These are phyloP conservation scores for Hetaerina americana DNA, from an alignment of 1,140 invertebrate genomes.

Conservation along the genomic window DNA sequence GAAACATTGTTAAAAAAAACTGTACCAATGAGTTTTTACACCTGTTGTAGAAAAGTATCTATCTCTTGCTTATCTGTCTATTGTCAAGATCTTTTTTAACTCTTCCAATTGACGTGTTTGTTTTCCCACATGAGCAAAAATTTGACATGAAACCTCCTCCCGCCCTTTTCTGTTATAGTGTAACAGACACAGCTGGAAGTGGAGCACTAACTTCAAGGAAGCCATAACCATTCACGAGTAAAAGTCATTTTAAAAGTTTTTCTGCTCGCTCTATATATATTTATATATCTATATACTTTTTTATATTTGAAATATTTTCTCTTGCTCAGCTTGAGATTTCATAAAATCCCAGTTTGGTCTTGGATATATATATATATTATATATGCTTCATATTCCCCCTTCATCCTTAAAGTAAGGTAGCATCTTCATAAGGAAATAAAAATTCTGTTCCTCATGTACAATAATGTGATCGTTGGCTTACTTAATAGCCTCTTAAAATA, in stretches of 20 bases:
- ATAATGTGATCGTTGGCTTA: too few species aligned
- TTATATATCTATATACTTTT: conserved; percentile 20
- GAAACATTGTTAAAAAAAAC: neutral
- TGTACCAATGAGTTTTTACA: neutral
- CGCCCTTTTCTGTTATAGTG: conserved; percentile 10
- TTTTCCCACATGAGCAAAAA: neutral
- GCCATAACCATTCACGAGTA: conserved; percentile 65
- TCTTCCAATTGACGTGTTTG: neutral
- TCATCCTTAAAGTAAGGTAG: conserved; percentile 23
- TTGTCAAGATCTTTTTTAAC: neutral
- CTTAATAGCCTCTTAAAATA: too few species aligned
- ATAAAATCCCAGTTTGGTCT: neutral
- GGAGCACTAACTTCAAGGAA: conserved; percentile 89
- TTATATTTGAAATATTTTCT: conserved; percentile 3
- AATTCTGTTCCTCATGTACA: neutral
- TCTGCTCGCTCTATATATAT: conserved; percentile 21
- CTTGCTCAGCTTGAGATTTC: conserved; percentile 3
- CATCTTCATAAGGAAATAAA: neutral
- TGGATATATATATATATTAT: conserved; percentile 4
- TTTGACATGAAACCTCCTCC: neutral
- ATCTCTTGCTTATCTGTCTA: neutral
- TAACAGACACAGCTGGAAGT: conserved; percentile 63
- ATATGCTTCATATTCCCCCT: conserved; percentile 19
- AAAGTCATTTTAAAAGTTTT: conserved; percentile 26
- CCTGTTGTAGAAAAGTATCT: neutral